These are phyloP conservation scores for Macquaria australasica DNA, from an alignment of 2,113 vertebrate genomes.

Conservation along the genomic window DNA sequence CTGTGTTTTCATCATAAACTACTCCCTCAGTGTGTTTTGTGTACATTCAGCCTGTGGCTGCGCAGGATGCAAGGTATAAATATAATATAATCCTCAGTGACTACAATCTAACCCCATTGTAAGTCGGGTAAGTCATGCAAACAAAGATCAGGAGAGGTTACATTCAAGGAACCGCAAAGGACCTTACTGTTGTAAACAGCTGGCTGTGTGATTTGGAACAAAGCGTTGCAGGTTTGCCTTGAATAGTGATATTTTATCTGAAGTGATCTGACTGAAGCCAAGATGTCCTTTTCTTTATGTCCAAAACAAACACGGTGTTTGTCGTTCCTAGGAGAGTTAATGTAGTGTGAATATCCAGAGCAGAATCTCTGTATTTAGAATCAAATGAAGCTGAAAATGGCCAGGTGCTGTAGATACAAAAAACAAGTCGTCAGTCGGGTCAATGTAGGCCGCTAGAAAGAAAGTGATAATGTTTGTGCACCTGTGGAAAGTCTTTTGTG, in stretches of 20 bases:
- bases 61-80: constrained; percentile 21
- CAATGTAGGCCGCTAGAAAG: constrained; percentile 49
- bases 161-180: constrained; percentile 8
- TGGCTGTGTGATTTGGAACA: constrained; percentile 42
- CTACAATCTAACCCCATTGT: constrained; percentile 9
- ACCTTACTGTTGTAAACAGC: constrained; percentile 21
- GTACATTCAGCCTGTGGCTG: neutral
- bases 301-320: constrained; percentile 72
- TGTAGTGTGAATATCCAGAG: constrained; percentile 67
- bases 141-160: constrained; percentile 41
- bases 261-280: constrained; percentile 32
- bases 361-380: constrained; percentile 61
- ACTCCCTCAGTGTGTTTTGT: neutral
- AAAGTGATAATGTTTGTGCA: constrained; percentile 67
- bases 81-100: constrained; percentile 28
- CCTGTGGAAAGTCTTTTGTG: constrained; percentile 62
- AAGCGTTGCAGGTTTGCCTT: constrained; percentile 27
- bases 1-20: constrained; percentile 1
- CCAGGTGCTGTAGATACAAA: constrained; percentile 68
- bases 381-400: constrained; percentile 71
- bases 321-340: constrained; percentile 61
- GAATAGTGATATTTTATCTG: constrained; percentile 34
- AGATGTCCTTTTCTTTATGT: constrained; percentile 71
- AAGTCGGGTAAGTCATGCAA: constrained; percentile 37
- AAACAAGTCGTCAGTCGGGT: constrained; percentile 54